Percentiles rank a stretch among this genome's conserved stretches.
Evolutionary conservation across 2,113 vertebrate genomes (phyloP).

Genomic region (Taurulus bubalis): DNA sequence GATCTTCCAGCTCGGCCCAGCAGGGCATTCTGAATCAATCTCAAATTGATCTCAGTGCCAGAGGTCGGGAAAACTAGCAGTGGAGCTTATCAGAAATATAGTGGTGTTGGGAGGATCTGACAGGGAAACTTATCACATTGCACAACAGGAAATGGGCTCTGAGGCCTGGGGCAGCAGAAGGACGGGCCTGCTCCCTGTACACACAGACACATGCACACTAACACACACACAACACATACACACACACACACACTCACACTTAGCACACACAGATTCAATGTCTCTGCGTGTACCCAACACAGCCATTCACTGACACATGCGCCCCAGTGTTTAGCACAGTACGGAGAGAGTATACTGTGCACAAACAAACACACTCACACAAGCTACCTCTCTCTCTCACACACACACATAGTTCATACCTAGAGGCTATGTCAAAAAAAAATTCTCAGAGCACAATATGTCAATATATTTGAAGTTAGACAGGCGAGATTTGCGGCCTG

Average conservation of each 20-base stretch:
- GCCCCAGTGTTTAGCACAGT: conserved; percentile 58
- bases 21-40: conserved; percentile 87
- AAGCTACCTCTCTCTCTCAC: not conserved
- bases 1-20: conserved; percentile 85
- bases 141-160: conserved; percentile 84
- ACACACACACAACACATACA: conserved; percentile 38
- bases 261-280: conserved; percentile 59
- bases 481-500: conserved; percentile 70
- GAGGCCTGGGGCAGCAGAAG: conserved; percentile 77
- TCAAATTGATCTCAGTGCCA: conserved; percentile 89
- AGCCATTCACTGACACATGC: conserved; percentile 64
- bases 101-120: conserved; percentile 87
- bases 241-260: conserved; percentile 43
- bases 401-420: conserved; percentile 53
- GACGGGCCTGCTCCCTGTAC: conserved; percentile 68
- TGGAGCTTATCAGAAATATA: conserved; percentile 89
- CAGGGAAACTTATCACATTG: conserved; percentile 87
- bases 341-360: conserved; percentile 30
- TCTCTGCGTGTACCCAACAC: conserved; percentile 59
- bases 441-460: conserved; percentile 63
- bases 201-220: conserved; percentile 49
- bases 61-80: conserved; percentile 87
- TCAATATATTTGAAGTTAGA: conserved; percentile 76
- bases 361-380: conserved; percentile 31
- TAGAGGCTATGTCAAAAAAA: conserved; percentile 54